Percentiles rank a stretch among this genome's conserved stretches.
These are phyloP conservation scores for Dolichoris vasculosae DNA, from an alignment of 1,140 invertebrate species.

Conservation along the genomic window DNA sequence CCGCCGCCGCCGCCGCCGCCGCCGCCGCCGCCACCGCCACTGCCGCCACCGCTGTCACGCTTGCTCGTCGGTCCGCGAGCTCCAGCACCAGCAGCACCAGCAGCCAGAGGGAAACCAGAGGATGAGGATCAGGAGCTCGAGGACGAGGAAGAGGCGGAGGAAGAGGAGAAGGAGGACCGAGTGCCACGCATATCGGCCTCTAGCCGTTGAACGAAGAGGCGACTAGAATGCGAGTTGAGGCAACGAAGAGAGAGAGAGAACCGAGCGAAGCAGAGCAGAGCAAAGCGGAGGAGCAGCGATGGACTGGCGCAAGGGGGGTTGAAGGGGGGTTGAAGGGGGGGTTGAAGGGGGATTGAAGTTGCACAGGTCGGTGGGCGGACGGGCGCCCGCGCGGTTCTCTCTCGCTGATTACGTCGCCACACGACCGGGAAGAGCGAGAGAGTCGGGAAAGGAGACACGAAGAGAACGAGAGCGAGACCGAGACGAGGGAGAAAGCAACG, in stretches of 20 bases:
- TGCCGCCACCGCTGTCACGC: not conserved
- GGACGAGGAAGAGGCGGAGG: constrained; percentile 41
- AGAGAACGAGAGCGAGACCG: constrained; percentile 35
- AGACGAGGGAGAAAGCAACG: constrained; percentile 17
- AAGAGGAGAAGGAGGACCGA: constrained; percentile 17
- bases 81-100: not conserved
- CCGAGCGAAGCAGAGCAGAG: constrained; percentile 37
- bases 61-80: constrained; percentile 28
- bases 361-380: constrained; percentile 55
- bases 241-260: constrained; percentile 53
- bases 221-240: not conserved
- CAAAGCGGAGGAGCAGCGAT: constrained; percentile 53
- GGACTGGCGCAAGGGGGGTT: constrained; percentile 27
- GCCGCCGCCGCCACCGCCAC: not conserved
- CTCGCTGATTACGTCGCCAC: constrained; percentile 74
- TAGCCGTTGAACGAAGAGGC: constrained; percentile 16
- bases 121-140: constrained; percentile 47
- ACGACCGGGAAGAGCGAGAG: constrained; percentile 35
- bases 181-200: constrained; percentile 28
- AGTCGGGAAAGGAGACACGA: not conserved
- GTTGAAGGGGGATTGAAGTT: constrained; percentile 47
- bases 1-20: not conserved
- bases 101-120: not conserved
- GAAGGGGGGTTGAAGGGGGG: constrained; percentile 50
- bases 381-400: constrained; percentile 56